phyloP scores from a whole-genome alignment of 2,113 vertebrate species.

The Spheniscus mendiculus region DNA sequence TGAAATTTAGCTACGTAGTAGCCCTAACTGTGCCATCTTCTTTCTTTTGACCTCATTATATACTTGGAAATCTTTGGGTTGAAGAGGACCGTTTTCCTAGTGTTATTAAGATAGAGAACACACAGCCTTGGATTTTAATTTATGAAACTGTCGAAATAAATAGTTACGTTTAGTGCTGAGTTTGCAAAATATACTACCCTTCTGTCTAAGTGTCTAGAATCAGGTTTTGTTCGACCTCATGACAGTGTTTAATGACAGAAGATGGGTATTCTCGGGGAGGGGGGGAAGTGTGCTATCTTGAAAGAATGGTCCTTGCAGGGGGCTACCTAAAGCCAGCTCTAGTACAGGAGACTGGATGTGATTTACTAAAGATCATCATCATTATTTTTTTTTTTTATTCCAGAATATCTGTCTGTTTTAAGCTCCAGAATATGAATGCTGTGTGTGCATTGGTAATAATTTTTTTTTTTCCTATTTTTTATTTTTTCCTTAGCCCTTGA shows the following conservation, averaged over 20 bases:
- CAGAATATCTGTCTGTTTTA: not conserved
- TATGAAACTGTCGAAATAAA: not conserved
- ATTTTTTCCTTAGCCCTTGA: conserved; percentile 80
- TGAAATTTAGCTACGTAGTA: not conserved
- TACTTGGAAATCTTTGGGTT: not conserved
- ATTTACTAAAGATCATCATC: not conserved
- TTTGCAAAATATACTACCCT: not conserved
- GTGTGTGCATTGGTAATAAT: not conserved
- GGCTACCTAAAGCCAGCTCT: not conserved
- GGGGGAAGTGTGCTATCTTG: not conserved
- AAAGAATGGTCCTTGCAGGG: not conserved
- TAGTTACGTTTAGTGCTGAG: not conserved
- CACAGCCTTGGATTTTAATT: not conserved
- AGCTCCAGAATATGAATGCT: not conserved
- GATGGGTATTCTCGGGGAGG: not conserved
- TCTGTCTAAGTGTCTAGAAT: not conserved
- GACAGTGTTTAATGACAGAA: not conserved
- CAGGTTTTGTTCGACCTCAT: not conserved
- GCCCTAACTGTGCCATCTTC: not conserved
- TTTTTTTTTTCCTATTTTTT: not conserved
- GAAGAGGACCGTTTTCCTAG: not conserved
- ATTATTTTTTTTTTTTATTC: not conserved
- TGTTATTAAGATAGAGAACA: not conserved
- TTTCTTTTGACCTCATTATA: not conserved
- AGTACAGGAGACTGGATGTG: not conserved